Conservation (phyloP, 2,113 vertebrate species). For the Apeltes quadracus region DNA sequence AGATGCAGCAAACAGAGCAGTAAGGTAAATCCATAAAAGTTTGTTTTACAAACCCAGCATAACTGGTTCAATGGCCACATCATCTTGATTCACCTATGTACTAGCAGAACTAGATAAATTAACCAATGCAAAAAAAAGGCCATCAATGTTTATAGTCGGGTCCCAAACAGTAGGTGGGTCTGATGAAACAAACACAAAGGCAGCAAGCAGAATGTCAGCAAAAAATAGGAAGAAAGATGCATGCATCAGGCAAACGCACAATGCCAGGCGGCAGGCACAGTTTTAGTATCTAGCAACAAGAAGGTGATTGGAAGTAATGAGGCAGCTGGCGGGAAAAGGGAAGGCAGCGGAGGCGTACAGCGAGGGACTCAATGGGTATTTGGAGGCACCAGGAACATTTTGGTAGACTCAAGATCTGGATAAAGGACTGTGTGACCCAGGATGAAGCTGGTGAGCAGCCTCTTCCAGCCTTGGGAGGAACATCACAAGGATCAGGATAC, state of each 20-base stretch:
- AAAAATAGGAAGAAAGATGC: not conserved
- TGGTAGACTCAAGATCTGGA: conserved; percentile 27
- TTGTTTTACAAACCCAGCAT: not conserved
- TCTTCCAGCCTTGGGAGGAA: conserved; percentile 24
- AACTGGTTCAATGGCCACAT: not conserved
- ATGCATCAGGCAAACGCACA: conserved; percentile 7
- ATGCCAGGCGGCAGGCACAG: not conserved
- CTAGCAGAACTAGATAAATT: not conserved
- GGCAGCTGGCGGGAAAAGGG: conserved; percentile 9
- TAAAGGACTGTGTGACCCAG: conserved; percentile 10
- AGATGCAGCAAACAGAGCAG: not conserved
- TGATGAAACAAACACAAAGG: not conserved
- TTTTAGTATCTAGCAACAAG: conserved; percentile 1
- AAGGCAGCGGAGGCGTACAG: conserved; percentile 8
- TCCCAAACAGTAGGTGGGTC: not conserved
- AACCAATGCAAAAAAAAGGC: not conserved
- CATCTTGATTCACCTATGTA: not conserved
- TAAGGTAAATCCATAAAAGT: not conserved
- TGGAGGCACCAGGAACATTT: conserved; percentile 10
- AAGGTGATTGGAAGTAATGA: conserved; percentile 4
- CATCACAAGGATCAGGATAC: conserved; percentile 21
- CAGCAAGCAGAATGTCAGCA: not conserved
- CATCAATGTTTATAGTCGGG: not conserved
- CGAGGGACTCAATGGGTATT: conserved; percentile 19
- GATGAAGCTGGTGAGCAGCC: conserved; percentile 26